Base-by-base conservation (phyloP, 1,140 invertebrate genomes). In the Cyclina sinensis region DNA sequence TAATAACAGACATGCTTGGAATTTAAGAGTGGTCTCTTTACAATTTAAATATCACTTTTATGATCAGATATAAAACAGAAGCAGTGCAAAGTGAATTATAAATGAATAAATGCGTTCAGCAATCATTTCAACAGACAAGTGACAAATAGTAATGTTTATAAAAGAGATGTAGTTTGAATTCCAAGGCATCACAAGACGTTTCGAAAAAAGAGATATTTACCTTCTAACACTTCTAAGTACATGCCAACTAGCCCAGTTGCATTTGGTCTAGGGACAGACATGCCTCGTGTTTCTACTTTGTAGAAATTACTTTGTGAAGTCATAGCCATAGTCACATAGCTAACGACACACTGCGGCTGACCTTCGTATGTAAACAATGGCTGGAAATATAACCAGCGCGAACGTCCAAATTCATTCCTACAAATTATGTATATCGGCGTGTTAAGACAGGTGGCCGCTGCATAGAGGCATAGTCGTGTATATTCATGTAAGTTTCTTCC, bases 241-340 rank as follows among this genome's bases (percentile, higher is more conserved):
- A 62, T 62, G n/a, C 57, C 57, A 24, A 62, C 57, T 27, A 62
- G 57, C 7, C 57, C 57, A 27, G n/a, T 62, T 62, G 57, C 57
- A 9, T 27, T n/a, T 27, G 57, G 57, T 27, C 7, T 9, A 27
- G 4, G 4, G 18, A 24, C 57, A 27, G 57, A 27, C 21, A 27
- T 24, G 27, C 27, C 57, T 7, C n/a, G 57, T 62, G 57, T 27
- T 27, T 62, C 57, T 24, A 62, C n/a, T 62, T 4, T 27, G 24
- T 62, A n/a, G 24, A 62, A 62, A 62, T 9, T 27, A 1, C 27
- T 62, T 4, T 62, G n/a, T 27, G 57, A 62, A 27, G 24, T n/a
- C 24, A 62, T 62, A n/a, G 9, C 18, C 57, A 62, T 62, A 4
- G 57, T 62, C 57, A 62, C 57, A 24, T 62, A 62, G 24, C 24